Evolutionary conservation across 1,140 invertebrate genomes (phyloP), one percentile per base, ranked within the genome.

Genomic region (Bombus confusus): DNA sequence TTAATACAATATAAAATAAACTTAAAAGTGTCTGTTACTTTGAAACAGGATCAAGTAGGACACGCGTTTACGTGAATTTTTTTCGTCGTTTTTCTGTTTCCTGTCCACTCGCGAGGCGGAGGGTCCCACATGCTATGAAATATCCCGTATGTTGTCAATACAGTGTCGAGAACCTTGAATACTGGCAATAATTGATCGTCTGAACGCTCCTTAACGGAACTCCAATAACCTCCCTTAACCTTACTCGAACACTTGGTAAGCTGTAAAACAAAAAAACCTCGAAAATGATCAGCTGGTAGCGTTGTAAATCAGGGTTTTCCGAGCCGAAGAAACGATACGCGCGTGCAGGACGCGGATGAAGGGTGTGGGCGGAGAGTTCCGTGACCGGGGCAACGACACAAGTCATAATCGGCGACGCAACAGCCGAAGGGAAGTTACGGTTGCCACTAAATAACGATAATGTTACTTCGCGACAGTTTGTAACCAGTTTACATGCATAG

Each of bases 371-470:
- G 34, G n/a, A 62, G 43, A 64, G 78, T 75, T 76, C 39, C 76
- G 78, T 39, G 76, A 59, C 59, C 71, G 9, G 31, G 43, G 37
- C 57, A 52, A 75, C 86, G 88, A 79, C 80, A 86, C 86, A 83
- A 90, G 80, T 90, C 83, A 80, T 87, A 90, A 88, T 79, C 39
- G 66, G 72, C 79, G 28, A 66, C 34, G 82, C 18, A 39, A 68
- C 75, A 43, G 72, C 83, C 62, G 6, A 69, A 68, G 66, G 68
- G 43, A 86, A 86, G 76, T 90, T 71, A 68, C 68, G 62, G 37
- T 77, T 10, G 73, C 71, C 62, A 82, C 80, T 86, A 88, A 90
- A 90, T 90, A 88, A 90, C 80, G 86, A 86, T 88, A 88, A 90
- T 73, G 77, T 86, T 90, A 79, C 68, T 37, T 75, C 64, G 73